Percentiles rank a stretch among this genome's conserved stretches.
These are phyloP conservation scores for Artibeus lituratus DNA, from an alignment of 2,797 vertebrate species.

Conservation along the genomic window DNA sequence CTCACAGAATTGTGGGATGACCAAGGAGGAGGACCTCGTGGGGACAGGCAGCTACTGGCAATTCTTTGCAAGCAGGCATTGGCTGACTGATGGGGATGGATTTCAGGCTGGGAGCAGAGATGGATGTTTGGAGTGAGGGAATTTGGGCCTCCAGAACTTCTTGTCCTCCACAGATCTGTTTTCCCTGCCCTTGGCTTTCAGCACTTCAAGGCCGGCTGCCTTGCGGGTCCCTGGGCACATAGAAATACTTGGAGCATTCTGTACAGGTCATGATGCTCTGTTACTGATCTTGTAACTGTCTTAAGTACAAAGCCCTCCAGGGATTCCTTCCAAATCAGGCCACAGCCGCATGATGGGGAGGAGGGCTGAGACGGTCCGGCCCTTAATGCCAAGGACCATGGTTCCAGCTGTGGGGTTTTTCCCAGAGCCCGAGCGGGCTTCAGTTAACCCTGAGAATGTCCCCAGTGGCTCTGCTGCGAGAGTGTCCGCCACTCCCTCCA, in stretches of 20 bases:
- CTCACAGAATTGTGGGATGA: neutral
- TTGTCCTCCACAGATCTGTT: constrained; percentile 9
- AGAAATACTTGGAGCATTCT: neutral
- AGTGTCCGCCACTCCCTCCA: neutral
- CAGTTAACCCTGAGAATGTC: neutral
- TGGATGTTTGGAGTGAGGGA: constrained; percentile 17
- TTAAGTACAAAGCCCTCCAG: neutral
- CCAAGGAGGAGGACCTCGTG: neutral
- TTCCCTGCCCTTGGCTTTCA: constrained; percentile 35
- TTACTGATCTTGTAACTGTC: constrained; percentile 1
- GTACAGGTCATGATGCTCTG: neutral
- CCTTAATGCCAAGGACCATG: neutral
- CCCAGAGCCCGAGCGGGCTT: neutral
- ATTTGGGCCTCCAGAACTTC: constrained; percentile 16
- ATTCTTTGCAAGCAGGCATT: neutral
- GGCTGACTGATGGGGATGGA: neutral
- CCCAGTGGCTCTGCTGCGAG: neutral
- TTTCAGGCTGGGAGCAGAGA: neutral
- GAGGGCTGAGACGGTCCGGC: neutral
- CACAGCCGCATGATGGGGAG: neutral
- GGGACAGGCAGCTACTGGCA: neutral
- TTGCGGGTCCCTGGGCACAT: neutral
- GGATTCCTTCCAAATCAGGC: neutral
- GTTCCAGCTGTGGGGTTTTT: constrained; percentile 31
- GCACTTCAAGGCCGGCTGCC: neutral